Evolutionary conservation across 2,797 vertebrate genomes (phyloP), one percentile per base, ranked within the genome.

Genomic region (Nannoperca obscura): DNA sequence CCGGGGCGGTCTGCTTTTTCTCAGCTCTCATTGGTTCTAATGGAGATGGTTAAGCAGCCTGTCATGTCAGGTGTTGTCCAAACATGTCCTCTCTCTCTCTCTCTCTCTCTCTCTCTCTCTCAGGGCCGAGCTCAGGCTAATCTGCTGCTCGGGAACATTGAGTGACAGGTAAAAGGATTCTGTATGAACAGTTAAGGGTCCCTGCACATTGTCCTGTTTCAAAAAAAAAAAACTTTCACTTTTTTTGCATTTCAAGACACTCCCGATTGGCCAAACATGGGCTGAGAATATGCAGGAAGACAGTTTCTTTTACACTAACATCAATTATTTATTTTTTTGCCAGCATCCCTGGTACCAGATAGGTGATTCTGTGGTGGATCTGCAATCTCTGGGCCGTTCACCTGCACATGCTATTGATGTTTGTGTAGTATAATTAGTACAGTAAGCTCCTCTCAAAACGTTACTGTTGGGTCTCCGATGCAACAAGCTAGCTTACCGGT

Each of bases 1-100:
- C 14, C 2, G 61, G 91, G 88, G 90, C 83, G 89, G 97, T 95
- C 98, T 99, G 97, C 93, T 96, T 95, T 97, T 95, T 94, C 97
- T 99, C 97, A 97, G 95, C 89, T 91, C 96, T 95, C 96, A 96
- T 97, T 96, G 96, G 96, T 94, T 95, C 95, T 96, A 96, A 97
- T 96, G 95, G 94, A 95, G 95, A 96, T 95, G 96, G 96, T 95
- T 96, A 96, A 95, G 94, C 92, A 94, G 95, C 95, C 83, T 76
- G 89, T 90, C 92, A 92, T 86, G 95, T 96, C 92, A 93, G 93
- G 88, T 92, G 91, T 89, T 92, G 92, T 82, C 79, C 77, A 90
- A 90, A 92, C 89, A 92, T 90, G 84, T 78, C 85, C 73, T 4
- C 78, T 53, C 74, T 44, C 69, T 74, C 53, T 69, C 62, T 27